A percentile compares a stretch with the other conserved stretches of the same genome.
Conservation (phyloP, 1,140 invertebrate species). For the Aphis gossypii region DNA sequence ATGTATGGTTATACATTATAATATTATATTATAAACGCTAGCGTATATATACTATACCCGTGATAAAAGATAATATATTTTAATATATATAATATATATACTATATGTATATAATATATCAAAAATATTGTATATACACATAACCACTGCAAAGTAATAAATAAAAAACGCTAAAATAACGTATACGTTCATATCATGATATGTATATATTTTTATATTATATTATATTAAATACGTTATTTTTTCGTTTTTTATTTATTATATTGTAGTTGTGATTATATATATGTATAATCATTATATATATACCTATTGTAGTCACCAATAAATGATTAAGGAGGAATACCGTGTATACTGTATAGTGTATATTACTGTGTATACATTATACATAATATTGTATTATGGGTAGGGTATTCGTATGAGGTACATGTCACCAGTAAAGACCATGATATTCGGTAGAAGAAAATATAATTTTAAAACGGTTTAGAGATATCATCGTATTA, state of each 20-base stretch:
- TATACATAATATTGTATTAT: background rate
- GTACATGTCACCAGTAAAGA: background rate
- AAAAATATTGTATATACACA: too few species aligned
- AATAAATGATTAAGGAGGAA: too few species aligned
- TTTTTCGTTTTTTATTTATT: background rate
- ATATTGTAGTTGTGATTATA: background rate
- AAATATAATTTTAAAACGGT: background rate
- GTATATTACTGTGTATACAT: too few species aligned
- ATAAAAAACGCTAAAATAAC: too few species aligned
- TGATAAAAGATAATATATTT: background rate
- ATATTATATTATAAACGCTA: background rate
- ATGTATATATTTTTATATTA: too few species aligned
- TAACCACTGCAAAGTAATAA: too few species aligned
- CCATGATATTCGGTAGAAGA: background rate
- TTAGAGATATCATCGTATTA: background rate
- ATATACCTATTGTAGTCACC: background rate
- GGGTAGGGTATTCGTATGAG: background rate
- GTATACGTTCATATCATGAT: too few species aligned
- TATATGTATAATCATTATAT: too few species aligned
- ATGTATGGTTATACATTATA: background rate
- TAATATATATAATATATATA: too few species aligned
- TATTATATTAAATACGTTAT: background rate
- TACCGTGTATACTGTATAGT: background rate
- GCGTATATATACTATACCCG: background rate
- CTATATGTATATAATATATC: background rate